A percentile compares a stretch with the other conserved stretches of the same genome.
These are phyloP conservation scores for Meloidogyne floridensis DNA, from an alignment of 1,140 invertebrate genomes.

Conservation along the genomic window DNA sequence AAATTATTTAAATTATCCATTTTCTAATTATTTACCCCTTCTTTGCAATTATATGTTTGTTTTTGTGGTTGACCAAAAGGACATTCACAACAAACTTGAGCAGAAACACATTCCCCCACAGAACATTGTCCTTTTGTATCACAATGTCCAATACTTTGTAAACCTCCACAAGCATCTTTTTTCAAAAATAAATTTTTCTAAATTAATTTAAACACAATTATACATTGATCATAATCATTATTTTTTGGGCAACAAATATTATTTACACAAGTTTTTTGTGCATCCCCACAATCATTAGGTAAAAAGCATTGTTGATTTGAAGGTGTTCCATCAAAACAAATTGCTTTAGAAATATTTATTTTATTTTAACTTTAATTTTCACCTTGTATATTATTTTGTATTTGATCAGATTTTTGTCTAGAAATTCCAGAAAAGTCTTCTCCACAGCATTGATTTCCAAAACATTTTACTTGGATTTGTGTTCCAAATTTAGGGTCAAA, in stretches of 20 bases:
- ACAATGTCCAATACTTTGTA: slow-evolving; percentile 9
- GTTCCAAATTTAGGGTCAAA: neutral
- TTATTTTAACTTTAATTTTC: too few species aligned
- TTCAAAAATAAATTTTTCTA: neutral
- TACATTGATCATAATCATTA: slow-evolving; percentile 7
- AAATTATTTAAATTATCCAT: too few species aligned
- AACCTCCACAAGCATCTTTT: neutral
- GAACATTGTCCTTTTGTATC: neutral
- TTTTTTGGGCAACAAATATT: neutral
- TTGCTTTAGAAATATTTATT: neutral
- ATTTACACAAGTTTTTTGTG: neutral
- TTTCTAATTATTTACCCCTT: neutral
- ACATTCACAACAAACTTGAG: neutral
- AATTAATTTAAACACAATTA: neutral
- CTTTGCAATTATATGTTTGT: neutral
- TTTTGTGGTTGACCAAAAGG: slow-evolving; percentile 3
- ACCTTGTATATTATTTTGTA: neutral
- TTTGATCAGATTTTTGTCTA: neutral
- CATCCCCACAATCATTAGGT: neutral
- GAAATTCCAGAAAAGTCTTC: neutral
- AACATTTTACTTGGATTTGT: neutral
- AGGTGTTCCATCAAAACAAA: neutral
- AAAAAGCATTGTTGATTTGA: neutral
- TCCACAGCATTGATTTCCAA: neutral
- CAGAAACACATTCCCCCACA: neutral